Percentiles rank a stretch among this genome's conserved stretches.
These are phyloP conservation scores for Allolobophora icterica DNA, from an alignment of 2,888 invertebrate species.

Conservation along the genomic window DNA sequence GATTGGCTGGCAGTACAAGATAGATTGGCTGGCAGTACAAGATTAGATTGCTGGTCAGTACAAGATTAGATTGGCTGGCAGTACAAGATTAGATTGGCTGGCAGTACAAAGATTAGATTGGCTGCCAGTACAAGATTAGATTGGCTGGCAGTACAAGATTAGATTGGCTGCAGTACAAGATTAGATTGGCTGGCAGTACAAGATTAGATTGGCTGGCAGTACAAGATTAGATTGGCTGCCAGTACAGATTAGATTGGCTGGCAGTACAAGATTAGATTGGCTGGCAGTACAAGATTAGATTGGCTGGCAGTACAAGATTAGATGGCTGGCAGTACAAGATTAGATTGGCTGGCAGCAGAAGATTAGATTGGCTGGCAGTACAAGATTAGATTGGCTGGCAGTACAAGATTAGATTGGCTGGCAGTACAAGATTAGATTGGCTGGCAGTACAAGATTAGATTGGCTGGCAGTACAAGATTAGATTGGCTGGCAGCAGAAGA, in stretches of 20 bases:
- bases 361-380: too few relatives aligned
- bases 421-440: not conserved
- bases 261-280: not conserved
- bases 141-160: not conserved
- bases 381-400: too few relatives aligned
- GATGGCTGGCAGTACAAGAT: not conserved
- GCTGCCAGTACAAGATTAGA: not conserved
- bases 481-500: not conserved
- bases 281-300: not conserved
- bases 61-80: not conserved
- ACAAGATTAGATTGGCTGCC: not conserved
- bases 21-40: not conserved
- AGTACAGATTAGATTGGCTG: too few relatives aligned
- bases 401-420: not conserved
- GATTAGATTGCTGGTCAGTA: not conserved
- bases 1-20: too few relatives aligned
- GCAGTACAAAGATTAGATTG: too few relatives aligned
- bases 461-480: not conserved
- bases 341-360: not conserved
- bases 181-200: not conserved
- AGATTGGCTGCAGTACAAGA: not conserved
- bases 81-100: not conserved
- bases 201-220: not conserved
- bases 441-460: not conserved
- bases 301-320: not conserved